Percentiles rank a stretch among this genome's conserved stretches.
Evolutionary conservation across 1,140 invertebrate genomes (phyloP).

Genomic region (Hylaeus anthracinus): DNA sequence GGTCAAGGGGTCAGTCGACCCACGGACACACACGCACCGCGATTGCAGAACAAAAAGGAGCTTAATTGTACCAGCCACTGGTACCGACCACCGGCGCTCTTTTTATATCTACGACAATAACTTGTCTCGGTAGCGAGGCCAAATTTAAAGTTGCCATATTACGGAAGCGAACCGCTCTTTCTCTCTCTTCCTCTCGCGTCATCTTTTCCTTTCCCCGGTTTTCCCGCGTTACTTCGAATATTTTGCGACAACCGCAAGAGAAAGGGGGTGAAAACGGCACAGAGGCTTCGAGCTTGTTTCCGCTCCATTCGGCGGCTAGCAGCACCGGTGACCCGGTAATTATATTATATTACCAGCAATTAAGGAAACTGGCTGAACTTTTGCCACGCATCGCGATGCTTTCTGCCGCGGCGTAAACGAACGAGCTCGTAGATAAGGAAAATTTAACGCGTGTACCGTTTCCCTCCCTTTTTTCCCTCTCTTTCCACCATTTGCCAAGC

Average conservation of each 20-base stretch:
- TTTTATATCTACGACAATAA: slow-evolving; percentile 49
- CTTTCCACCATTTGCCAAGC: background rate
- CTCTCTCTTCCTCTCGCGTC: too few species aligned
- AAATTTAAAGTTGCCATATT: slow-evolving; percentile 46
- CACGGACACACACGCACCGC: slow-evolving; percentile 17
- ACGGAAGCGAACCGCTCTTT: background rate
- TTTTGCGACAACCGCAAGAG: background rate
- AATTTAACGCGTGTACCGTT: slow-evolving; percentile 15
- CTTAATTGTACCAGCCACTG: slow-evolving; percentile 36
- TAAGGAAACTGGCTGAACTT: slow-evolving; percentile 35
- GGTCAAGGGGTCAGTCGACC: slow-evolving; percentile 57
- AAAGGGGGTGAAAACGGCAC: background rate
- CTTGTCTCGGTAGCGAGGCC: slow-evolving; percentile 39
- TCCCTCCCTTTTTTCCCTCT: background rate
- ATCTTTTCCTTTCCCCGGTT: background rate
- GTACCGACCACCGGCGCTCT: slow-evolving; percentile 6
- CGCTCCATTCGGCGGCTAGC: slow-evolving; percentile 18
- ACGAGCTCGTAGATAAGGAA: slow-evolving; percentile 30
- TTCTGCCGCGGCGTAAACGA: slow-evolving; percentile 14
- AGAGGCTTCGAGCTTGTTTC: slow-evolving; percentile 30
- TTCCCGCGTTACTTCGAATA: slow-evolving; percentile 2
- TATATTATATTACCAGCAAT: slow-evolving; percentile 42
- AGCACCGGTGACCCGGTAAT: slow-evolving; percentile 27
- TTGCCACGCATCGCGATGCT: slow-evolving; percentile 29
- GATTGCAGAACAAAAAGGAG: slow-evolving; percentile 48